Evolutionary conservation across 2,797 vertebrate species (phyloP).

Genomic region (Hippopotamyrus pictus): DNA sequence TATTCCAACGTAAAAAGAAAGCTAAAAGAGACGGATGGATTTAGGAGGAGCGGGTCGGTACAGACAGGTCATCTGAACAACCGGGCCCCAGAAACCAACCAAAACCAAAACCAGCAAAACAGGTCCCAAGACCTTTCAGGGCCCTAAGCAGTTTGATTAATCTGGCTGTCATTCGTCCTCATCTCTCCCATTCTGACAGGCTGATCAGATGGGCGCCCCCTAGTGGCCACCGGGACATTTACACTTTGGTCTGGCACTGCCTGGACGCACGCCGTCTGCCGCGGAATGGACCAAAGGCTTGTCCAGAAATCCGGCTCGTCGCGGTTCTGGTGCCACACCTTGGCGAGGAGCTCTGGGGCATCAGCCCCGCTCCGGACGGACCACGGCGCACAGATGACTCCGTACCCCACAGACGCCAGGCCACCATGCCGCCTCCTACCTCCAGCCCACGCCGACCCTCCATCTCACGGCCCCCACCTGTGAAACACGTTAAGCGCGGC

Average conservation of each 20-base stretch:
- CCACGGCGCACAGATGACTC: background rate
- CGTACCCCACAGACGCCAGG: background rate
- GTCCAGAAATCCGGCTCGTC: background rate
- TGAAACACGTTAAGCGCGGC: background rate
- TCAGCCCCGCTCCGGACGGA: background rate
- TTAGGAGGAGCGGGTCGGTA: background rate
- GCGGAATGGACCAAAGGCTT: background rate
- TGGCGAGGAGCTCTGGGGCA: background rate
- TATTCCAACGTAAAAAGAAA: background rate
- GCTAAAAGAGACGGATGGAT: background rate
- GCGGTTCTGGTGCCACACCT: background rate
- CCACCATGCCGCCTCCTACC: background rate
- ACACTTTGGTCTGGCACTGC: background rate
- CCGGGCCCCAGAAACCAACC: background rate
- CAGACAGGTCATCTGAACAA: background rate
- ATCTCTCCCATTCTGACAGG: background rate
- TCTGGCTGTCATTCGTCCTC: background rate
- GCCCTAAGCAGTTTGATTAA: background rate
- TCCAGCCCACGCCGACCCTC: background rate
- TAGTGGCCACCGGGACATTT: background rate
- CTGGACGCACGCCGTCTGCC: background rate
- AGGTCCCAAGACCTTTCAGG: background rate
- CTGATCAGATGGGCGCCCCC: background rate
- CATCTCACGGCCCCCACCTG: background rate
- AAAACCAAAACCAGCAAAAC: background rate